phyloP scores from a whole-genome alignment of 2,888 invertebrate genomes.

The Rhodophaea formosa region DNA sequence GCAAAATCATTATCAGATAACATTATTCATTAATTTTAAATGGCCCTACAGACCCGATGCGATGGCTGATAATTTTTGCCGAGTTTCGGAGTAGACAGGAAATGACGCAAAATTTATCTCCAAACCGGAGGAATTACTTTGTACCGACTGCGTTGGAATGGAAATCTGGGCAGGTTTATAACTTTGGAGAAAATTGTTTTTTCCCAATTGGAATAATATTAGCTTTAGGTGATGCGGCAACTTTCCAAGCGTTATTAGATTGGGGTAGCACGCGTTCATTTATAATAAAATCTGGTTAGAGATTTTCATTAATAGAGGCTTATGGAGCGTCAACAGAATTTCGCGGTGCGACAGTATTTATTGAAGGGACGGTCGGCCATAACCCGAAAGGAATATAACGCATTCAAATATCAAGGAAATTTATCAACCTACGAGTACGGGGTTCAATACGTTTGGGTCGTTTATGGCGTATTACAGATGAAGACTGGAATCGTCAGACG shows the following conservation, averaged over 20 bases:
- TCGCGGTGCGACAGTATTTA: conserved; percentile 55
- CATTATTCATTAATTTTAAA: conserved; percentile 81
- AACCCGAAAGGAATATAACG: conserved; percentile 68
- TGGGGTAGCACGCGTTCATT: conserved; percentile 34
- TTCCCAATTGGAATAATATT: conserved; percentile 64
- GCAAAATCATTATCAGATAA: conserved; percentile 77
- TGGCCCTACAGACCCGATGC: conserved; percentile 61
- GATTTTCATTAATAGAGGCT: conserved; percentile 61
- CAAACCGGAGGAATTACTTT: conserved; percentile 73
- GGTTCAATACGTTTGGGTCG: conserved; percentile 74
- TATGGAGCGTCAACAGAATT: conserved; percentile 53
- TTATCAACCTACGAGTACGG: conserved; percentile 71
- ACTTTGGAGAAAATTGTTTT: conserved; percentile 71
- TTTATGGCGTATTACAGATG: conserved; percentile 75
- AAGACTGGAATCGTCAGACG: conserved; percentile 65
- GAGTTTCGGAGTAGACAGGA: conserved; percentile 66
- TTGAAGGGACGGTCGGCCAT: conserved; percentile 59
- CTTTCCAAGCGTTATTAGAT: conserved; percentile 56
- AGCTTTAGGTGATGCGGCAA: conserved; percentile 59
- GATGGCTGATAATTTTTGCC: conserved; percentile 76
- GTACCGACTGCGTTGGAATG: conserved; percentile 71
- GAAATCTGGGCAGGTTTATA: conserved; percentile 73
- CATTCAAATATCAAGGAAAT: conserved; percentile 78
- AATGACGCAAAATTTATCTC: conserved; percentile 77
- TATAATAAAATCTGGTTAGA: conserved; percentile 38